Conservation (phyloP, 2,888 invertebrate genomes). For the Caenorhabditis sp. region DNA sequence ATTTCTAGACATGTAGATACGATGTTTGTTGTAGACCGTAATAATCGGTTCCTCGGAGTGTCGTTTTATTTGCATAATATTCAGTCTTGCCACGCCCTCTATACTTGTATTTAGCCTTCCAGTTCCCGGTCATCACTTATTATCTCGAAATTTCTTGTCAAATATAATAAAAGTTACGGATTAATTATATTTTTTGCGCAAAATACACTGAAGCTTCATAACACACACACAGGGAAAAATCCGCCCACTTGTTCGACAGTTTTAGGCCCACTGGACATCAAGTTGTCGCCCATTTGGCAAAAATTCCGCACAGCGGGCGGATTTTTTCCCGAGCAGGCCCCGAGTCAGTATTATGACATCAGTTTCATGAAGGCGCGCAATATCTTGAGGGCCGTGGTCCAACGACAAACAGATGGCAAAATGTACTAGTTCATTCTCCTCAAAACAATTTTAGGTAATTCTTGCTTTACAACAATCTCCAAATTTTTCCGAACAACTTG, state of each 20-base stretch:
- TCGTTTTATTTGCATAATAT: constrained; percentile 25
- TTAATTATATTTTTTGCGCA: too few relatives aligned
- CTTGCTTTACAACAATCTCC: neutral
- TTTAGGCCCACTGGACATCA: too few relatives aligned
- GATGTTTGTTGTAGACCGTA: constrained; percentile 40
- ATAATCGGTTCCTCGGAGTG: constrained; percentile 25
- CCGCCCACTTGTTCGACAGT: too few relatives aligned
- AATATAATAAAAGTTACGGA: constrained; percentile 25
- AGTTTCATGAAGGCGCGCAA: too few relatives aligned
- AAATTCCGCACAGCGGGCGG: too few relatives aligned
- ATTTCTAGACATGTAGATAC: constrained; percentile 21
- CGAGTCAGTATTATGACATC: too few relatives aligned
- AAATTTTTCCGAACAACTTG: neutral
- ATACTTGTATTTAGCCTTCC: constrained; percentile 34
- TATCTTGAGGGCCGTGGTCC: too few relatives aligned
- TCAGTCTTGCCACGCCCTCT: neutral
- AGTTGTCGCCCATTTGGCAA: too few relatives aligned
- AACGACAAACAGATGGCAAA: too few relatives aligned
- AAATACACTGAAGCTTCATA: too few relatives aligned
- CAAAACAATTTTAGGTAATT: neutral
- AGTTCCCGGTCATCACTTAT: constrained; percentile 28
- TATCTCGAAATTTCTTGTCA: constrained; percentile 24
- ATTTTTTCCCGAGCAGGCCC: too few relatives aligned
- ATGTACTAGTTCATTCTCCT: neutral
- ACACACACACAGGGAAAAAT: too few relatives aligned